phyloP scores from a whole-genome alignment of 1,140 invertebrate species.

The Scaptomyza hsui region DNA sequence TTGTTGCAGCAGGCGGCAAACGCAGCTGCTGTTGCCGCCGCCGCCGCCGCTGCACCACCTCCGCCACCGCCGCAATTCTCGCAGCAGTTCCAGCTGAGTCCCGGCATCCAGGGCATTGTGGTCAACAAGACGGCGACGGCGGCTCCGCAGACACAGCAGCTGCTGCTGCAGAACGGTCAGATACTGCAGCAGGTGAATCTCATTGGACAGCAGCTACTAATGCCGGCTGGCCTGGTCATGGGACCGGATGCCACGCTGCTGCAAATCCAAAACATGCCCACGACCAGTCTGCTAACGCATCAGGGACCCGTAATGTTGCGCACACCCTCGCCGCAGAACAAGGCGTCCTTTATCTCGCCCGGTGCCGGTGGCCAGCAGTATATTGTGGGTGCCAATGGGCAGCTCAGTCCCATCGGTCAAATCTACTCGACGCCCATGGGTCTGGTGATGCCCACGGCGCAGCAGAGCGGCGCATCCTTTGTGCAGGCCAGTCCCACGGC shows the following conservation, averaged over 20 bases:
- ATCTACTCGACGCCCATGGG: constrained; percentile 92
- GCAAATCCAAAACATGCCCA: constrained; percentile 90
- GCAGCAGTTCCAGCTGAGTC: constrained; percentile 88
- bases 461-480: constrained; percentile 85
- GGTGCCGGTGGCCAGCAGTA: constrained; percentile 90
- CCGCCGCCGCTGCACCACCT: neutral
- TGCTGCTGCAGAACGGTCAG: constrained; percentile 86
- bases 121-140: constrained; percentile 87
- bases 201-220: constrained; percentile 92
- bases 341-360: constrained; percentile 90
- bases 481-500: constrained; percentile 86
- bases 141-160: constrained; percentile 89
- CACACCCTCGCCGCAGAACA: constrained; percentile 89
- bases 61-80: constrained; percentile 85
- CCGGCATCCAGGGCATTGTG: constrained; percentile 84
- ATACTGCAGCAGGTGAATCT: constrained; percentile 91
- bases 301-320: constrained; percentile 90
- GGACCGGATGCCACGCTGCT: constrained; percentile 89
- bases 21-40: constrained; percentile 43
- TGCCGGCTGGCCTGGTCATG: constrained; percentile 91
- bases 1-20: constrained; percentile 67
- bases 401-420: constrained; percentile 89
- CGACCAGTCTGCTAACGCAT: constrained; percentile 71
- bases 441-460: constrained; percentile 87
- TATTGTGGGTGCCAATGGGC: constrained; percentile 87